Base-by-base conservation (phyloP, 2,113 vertebrate genomes). In the Speoplatyrhinus poulsoni region DNA sequence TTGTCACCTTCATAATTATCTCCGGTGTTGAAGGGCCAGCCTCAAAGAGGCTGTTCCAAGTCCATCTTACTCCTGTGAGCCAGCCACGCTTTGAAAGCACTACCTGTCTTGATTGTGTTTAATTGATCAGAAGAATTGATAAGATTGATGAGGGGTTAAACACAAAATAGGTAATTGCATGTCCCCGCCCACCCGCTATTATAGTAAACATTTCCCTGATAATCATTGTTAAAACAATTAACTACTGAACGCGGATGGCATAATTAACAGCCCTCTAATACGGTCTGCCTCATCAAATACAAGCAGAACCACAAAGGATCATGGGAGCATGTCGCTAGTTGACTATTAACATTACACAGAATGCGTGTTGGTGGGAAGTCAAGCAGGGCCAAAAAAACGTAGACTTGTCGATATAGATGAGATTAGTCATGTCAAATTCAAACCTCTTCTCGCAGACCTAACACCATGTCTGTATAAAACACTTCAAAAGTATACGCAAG, bases 21-120 rank as follows among this genome's bases (percentile, higher is more conserved):
- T n/a, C n/a, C 46, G 6, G 50, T 73, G 82, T 82, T 83, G 81
- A 91, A 82, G 86, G 80, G 58, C 89, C 88, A 84, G 89, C 89
- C 89, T 84, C 85, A 83, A 81, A 71, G 12, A 61, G 50, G 46
- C 2, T 68, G 62, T 62, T 15, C 41, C 60, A 48, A 12, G 26
- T 12, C 49, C 48, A 12, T 74, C 17, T 65, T 70, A 60, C 60
- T 72, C 47, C 69, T 69, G 82, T 79, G 76, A 88, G 65, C 75
- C 79, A 78, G 84, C 63, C 73, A 81, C 79, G 60, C 63, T 70
- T 26, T 60, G 50, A 68, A 76, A 79, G 61, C 78, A 71, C 49
- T 73, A 74, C 59, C 8, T 66, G 17, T 83, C 52, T 26, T 26
- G 11, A 68, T 70, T 63, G 52, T 17, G 41, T 48, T 41, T 47